Base-by-base conservation (phyloP, 1,140 invertebrate genomes). In the Adoxophyes honmai region DNA sequence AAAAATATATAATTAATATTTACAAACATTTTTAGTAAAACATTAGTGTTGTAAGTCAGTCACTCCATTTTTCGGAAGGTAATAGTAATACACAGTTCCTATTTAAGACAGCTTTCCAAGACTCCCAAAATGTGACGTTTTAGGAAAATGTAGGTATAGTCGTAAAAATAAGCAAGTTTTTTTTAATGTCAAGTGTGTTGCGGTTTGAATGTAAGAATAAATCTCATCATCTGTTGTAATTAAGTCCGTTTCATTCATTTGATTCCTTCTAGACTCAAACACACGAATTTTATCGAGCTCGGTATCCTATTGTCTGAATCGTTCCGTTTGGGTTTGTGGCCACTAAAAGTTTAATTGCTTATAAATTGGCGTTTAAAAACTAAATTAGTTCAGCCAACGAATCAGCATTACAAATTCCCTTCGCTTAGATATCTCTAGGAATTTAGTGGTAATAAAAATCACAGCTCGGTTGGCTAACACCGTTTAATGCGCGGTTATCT, bases 401-500 rank as follows among this genome's bases (percentile, higher is more conserved):
- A 48, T 48, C 39, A 13, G 11, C n/a, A 38, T 34, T 52, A 55
- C 55, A 18, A 59, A 53, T 72, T 70, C 75, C 74, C 62, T 58
- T 68, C 37, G 38, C 28, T 61, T 33, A 68, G 70, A 73, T 80
- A 77, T 75, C 63, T 72, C 64, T 54, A 65, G 71, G 60, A 66
- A 56, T 78, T 78, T 83, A 80, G 77, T 77, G 62, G 75, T 72
- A 77, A 83, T 86, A 85, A 88, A 88, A 88, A 86, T 86, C 82
- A 86, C 73, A 60, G 73, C 66, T 72, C 70, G 61, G 72, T 83
- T 79, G 73, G 76, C 78, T 75, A 83, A 85, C 78, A 87, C 65
- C 79, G 70, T 70, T 83, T 88, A 85, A 86, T 79, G 71, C 76
- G 59, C 70, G 70, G 74, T 79, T 82, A 76, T 76, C 73, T 70